Evolutionary conservation across 2,797 vertebrate species (phyloP).

Genomic region (Gymnothorax javanicus): DNA sequence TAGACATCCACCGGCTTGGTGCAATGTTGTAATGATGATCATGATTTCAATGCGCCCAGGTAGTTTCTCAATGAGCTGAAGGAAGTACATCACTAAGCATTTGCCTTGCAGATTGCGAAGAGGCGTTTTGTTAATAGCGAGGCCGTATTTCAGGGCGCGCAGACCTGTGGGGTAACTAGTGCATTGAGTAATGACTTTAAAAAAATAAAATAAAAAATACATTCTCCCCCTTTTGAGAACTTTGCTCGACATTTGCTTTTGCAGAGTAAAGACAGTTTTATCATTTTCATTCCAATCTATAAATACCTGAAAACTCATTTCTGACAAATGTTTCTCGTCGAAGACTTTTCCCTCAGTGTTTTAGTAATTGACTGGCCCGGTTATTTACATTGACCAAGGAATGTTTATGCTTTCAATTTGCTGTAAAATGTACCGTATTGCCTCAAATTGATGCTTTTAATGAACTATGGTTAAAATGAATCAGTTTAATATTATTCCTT

Average conservation of each 20-base stretch:
- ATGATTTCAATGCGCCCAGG: background rate
- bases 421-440: background rate
- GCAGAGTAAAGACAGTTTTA: background rate
- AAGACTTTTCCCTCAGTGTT: background rate
- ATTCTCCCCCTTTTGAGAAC: background rate
- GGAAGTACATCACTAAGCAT: background rate
- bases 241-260: background rate
- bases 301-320: background rate
- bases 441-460: background rate
- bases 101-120: background rate
- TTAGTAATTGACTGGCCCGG: background rate
- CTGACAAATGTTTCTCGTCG: background rate
- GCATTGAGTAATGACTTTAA: background rate
- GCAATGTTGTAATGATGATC: background rate
- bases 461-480: background rate
- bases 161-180: background rate
- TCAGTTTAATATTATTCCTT: background rate
- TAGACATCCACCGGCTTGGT: background rate
- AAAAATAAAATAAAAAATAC: no score
- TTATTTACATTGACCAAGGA: background rate
- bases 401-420: background rate
- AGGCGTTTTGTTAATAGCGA: background rate
- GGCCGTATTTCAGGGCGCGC: background rate
- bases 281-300: background rate
- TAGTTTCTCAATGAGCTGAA: background rate